phyloP scores from a whole-genome alignment of 2,888 invertebrate genomes.

The Stenoptilia bipunctidactyla region DNA sequence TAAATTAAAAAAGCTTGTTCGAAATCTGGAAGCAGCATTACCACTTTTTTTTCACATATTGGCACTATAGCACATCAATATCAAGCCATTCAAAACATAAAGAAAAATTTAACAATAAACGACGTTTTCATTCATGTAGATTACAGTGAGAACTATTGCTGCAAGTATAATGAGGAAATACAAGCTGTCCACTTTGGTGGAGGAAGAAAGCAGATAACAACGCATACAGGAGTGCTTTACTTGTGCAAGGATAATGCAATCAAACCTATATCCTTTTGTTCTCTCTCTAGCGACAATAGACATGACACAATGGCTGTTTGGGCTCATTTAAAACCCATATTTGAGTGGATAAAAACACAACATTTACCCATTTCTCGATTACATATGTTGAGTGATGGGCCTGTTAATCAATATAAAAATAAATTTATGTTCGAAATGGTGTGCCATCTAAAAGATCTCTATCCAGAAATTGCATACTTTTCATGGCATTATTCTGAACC shows the following conservation, averaged over 20 bases:
- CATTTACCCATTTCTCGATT: conserved; percentile 11
- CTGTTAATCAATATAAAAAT: conserved; percentile 15
- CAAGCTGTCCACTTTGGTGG: conserved; percentile 15
- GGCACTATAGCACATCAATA: conserved; percentile 12
- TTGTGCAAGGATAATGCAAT: conserved; percentile 7
- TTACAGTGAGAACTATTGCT: conserved; percentile 14
- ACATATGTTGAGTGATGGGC: conserved; percentile 11
- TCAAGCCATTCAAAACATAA: conserved; percentile 11
- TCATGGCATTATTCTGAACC: conserved; percentile 30
- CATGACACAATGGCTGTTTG: conserved; percentile 15
- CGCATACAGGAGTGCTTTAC: conserved; percentile 13
- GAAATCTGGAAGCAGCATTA: conserved; percentile 6
- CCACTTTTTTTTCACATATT: conserved; percentile 10
- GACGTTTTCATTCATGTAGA: conserved; percentile 14
- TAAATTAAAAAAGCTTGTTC: background rate
- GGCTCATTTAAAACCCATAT: conserved; percentile 13
- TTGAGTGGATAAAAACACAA: too few species aligned
- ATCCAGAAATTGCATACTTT: conserved; percentile 9
- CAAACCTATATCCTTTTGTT: conserved; percentile 10
- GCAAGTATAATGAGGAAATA: conserved; percentile 13
- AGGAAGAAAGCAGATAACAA: conserved; percentile 11
- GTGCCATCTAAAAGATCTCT: conserved; percentile 14
- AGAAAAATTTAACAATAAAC: conserved; percentile 10
- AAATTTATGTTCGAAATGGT: conserved; percentile 13
- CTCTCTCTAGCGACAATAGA: conserved; percentile 15